phyloP scores from a whole-genome alignment of 2,113 vertebrate genomes.

The Chlorodrepanis virens region DNA sequence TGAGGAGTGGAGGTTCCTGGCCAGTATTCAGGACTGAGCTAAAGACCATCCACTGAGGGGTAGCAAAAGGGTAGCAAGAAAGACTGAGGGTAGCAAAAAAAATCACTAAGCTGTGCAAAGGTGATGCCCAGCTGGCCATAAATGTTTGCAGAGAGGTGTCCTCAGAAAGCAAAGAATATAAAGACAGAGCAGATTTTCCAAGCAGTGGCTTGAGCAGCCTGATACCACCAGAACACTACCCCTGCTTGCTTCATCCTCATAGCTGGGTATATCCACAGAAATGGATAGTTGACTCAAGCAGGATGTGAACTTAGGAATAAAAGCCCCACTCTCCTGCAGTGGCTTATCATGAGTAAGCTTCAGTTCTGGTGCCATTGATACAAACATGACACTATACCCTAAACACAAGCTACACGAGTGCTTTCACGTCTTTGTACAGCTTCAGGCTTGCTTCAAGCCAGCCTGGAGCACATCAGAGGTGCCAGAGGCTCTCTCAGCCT shows the following conservation, averaged over 20 bases:
- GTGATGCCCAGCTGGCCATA: background rate
- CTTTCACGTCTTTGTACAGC: background rate
- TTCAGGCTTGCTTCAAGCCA: background rate
- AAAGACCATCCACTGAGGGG: background rate
- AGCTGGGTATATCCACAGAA: background rate
- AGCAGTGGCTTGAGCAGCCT: background rate
- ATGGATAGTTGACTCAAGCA: background rate
- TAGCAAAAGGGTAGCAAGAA: background rate
- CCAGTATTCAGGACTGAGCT: background rate
- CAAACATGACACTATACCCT: background rate
- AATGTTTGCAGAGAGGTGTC: background rate
- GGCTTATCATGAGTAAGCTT: background rate
- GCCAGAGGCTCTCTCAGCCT: background rate
- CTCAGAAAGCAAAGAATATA: background rate
- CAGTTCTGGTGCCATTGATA: background rate
- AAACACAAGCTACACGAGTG: background rate
- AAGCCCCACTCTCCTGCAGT: background rate
- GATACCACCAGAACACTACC: background rate
- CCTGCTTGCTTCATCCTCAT: background rate
- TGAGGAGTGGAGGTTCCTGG: background rate
- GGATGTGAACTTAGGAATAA: background rate
- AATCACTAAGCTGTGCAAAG: background rate
- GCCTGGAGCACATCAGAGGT: background rate
- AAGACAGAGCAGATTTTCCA: background rate
- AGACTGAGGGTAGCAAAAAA: background rate